Conservation (phyloP, 2,888 invertebrate genomes). For the Ectemnius continuus region DNA sequence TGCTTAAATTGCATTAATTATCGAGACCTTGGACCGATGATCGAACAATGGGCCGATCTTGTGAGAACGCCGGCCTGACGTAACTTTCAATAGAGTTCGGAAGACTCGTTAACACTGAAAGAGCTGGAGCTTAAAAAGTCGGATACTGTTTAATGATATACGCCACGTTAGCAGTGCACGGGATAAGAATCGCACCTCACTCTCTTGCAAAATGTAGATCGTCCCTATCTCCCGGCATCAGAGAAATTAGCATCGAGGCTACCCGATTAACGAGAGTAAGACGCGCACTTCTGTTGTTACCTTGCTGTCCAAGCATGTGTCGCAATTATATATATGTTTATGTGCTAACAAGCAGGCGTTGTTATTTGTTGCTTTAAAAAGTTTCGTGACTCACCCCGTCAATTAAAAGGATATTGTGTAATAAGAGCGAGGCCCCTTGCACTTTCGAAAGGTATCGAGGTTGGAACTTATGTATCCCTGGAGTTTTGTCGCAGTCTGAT, state of each 20-base stretch:
- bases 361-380: constrained; percentile 53
- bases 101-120: background rate
- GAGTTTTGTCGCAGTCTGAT: background rate
- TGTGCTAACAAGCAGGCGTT: background rate
- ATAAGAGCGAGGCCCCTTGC: constrained; percentile 37
- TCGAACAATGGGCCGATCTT: too few species aligned
- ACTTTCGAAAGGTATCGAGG: constrained; percentile 54
- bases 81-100: too few species aligned
- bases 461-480: constrained; percentile 15
- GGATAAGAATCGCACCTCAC: too few species aligned
- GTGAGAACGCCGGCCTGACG: too few species aligned
- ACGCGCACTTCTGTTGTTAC: too few species aligned
- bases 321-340: constrained; percentile 23
- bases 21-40: background rate
- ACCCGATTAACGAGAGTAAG: constrained; percentile 38
- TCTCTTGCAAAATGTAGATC: constrained; percentile 21
- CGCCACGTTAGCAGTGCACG: too few species aligned
- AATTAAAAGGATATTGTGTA: constrained; percentile 49
- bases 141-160: too few species aligned
- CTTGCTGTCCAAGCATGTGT: constrained; percentile 8
- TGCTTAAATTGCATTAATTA: constrained; percentile 1
- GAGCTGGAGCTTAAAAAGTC: background rate
- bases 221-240: constrained; percentile 32
- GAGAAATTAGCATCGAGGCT: constrained; percentile 32
- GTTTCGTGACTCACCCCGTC: constrained; percentile 47